These are phyloP conservation scores for Adelges cooleyi DNA, from an alignment of 1,140 invertebrate species.

Conservation along the genomic window DNA sequence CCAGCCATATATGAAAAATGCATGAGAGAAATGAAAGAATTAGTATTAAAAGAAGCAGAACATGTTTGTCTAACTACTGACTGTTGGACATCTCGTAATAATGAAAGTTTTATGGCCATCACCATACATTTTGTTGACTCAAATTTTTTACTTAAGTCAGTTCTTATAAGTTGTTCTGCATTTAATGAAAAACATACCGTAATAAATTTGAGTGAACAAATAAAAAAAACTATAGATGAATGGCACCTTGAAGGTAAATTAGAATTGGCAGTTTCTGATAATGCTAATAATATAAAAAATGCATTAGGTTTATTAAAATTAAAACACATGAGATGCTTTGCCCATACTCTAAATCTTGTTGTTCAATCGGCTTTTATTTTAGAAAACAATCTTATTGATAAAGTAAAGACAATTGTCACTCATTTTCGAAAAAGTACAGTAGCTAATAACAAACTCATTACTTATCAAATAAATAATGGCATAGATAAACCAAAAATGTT, in stretches of 20 bases:
- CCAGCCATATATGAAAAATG: constrained; percentile 6
- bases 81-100: constrained; percentile 33
- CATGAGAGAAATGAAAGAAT: background rate
- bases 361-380: background rate
- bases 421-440: too few species aligned
- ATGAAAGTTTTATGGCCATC: constrained; percentile 32
- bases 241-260: too few species aligned
- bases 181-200: background rate
- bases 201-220: background rate
- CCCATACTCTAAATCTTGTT: constrained; percentile 28
- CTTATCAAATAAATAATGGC: too few species aligned
- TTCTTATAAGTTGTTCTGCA: background rate
- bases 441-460: too few species aligned
- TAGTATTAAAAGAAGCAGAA: background rate
- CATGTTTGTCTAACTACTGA: constrained; percentile 32
- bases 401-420: too few species aligned
- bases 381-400: background rate
- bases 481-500: too few species aligned
- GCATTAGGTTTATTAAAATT: background rate
- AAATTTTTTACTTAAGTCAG: constrained; percentile 2
- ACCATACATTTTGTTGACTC: constrained; percentile 33
- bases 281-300: too few species aligned
- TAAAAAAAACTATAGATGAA: too few species aligned
- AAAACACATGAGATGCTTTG: constrained; percentile 26
- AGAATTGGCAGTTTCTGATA: too few species aligned